Percentiles rank a stretch among this genome's conserved stretches.
Evolutionary conservation across 2,797 vertebrate genomes (phyloP).

Genomic region (Pseudomugil gertrudae): DNA sequence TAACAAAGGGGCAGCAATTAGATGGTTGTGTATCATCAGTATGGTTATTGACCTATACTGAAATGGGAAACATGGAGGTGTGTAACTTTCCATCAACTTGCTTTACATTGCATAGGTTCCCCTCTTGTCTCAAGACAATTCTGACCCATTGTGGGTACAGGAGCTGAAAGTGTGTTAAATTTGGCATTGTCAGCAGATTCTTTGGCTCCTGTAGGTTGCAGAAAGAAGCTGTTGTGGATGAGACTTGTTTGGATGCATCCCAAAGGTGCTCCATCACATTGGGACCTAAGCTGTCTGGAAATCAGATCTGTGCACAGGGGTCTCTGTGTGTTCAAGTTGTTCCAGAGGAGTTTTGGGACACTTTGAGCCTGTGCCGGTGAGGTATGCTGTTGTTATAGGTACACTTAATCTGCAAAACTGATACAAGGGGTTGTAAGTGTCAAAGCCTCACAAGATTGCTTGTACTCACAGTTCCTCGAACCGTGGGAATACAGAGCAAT

Average conservation of each 20-base stretch:
- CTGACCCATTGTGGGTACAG: not conserved
- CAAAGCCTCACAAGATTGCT: not conserved
- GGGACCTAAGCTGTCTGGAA: conserved; percentile 3
- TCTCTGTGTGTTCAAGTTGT: not conserved
- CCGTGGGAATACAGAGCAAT: not conserved
- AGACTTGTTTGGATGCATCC: not conserved
- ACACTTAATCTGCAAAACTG: not conserved
- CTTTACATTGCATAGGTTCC: not conserved
- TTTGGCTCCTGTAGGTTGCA: not conserved
- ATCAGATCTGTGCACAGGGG: not conserved
- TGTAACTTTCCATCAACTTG: not conserved
- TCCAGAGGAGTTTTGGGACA: conserved; percentile 4
- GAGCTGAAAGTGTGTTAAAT: not conserved
- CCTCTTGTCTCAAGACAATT: not conserved
- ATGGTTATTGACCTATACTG: not conserved
- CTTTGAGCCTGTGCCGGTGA: not conserved
- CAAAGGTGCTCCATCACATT: not conserved
- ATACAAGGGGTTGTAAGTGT: not conserved
- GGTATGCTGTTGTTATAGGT: not conserved
- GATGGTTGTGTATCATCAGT: not conserved
- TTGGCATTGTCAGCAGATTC: not conserved
- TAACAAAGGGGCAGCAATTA: not conserved
- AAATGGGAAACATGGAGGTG: not conserved
- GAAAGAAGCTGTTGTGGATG: not conserved
- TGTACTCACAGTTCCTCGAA: not conserved